Percentiles rank a stretch among this genome's conserved stretches.
Evolutionary conservation across 37 sponge, comb jelly and placozoan genomes (phyloP).

Genomic region (Chondrilla cf. caribensis): DNA sequence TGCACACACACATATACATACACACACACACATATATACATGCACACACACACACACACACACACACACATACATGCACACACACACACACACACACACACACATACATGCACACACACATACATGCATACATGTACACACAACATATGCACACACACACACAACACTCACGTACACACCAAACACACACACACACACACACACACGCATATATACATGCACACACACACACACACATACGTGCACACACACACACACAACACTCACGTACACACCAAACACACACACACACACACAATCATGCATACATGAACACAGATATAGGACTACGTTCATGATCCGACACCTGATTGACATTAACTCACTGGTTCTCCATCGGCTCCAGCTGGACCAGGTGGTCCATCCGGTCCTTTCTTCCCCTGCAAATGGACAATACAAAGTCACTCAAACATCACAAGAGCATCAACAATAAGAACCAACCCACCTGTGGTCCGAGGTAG

Average conservation of each 20-base stretch:
- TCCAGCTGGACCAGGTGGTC: background rate
- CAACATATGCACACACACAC: no score
- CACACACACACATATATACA: background rate
- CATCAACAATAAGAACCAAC: no score
- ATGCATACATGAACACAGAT: background rate
- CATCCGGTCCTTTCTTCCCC: background rate
- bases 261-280: background rate
- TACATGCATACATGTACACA: background rate
- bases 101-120: slow-evolving; percentile 27
- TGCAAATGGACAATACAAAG: background rate
- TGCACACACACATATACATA: slow-evolving; percentile 27
- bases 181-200: background rate
- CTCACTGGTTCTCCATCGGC: no score
- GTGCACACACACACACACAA: background rate
- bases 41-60: slow-evolving; percentile 26
- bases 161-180: background rate
- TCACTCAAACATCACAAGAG: no score
- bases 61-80: slow-evolving; percentile 20
- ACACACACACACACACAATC: background rate
- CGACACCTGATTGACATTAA: no score
- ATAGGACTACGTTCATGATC: background rate
- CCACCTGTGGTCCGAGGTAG: no score
- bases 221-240: background rate
- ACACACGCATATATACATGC: no score
- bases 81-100: slow-evolving; percentile 12